Evolutionary conservation across 2,113 vertebrate species (phyloP), one percentile per base, ranked within the genome.

Genomic region (Turdus rufiventris): DNA sequence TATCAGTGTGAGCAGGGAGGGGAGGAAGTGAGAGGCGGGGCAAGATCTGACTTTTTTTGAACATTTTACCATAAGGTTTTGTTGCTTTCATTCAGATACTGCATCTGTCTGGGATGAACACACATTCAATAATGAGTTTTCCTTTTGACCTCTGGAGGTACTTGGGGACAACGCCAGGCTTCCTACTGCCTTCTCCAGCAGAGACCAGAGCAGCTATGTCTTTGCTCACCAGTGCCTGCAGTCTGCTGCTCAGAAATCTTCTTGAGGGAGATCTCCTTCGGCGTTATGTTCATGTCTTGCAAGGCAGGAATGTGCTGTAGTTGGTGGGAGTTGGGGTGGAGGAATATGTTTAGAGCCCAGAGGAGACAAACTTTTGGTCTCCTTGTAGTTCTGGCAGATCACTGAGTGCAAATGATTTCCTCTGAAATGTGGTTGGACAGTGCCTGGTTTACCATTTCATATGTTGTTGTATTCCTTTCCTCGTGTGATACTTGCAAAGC

Each of bases 111-210:
- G 62, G 14, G 15, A 48, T 36, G 66, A 75, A 47, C 5, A 2
- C 31, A 12, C 0, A 0, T 81, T 72, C 2, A 4, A 3, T 5
- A 3, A 38, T 5, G n/a, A 40, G 25, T 62, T 89, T 82, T 93
- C 14, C 40, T 77, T 82, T 68, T 47, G 66, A 68, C n/a, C 29
- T 81, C n/a, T 66, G 57, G 75, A 89, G 71, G 15, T 88, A 83
- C 40, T 25, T 72, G 38, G 57, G 63, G 75, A 42, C 18, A 24
- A 7, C 16, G 8, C 31, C 9, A 73, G 43, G 43, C 26, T 21
- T 70, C 31, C n/a, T 65, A 2, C 68, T 62, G 48, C 54, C 68
- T 53, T 53, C 50, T 85, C 31, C 3, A 7, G 47, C 47, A 85
- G 65, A 29, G 28, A 57, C 23, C 58, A 67, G 89, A 57, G 65